Base-by-base conservation (phyloP, 2,113 vertebrate genomes). In the Marmota monax region DNA sequence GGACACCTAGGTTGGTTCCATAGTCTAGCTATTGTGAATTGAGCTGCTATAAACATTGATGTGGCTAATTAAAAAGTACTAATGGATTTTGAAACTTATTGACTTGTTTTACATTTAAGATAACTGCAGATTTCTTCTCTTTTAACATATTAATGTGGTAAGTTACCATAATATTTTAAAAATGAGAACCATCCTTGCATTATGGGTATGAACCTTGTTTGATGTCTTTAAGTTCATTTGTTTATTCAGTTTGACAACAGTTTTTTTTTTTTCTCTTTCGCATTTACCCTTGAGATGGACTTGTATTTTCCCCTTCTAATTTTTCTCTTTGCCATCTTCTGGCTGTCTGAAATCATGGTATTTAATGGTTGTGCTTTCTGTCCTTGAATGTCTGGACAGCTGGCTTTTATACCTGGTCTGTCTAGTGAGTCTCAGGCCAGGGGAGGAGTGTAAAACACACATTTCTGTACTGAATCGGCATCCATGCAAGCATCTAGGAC, bases 401-500 rank as follows among this genome's bases (percentile, higher is more conserved):
- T 2, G 58, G 27, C 4, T 17, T 14, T 8, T 9, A 5, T 18
- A 10, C 3, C 18, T n/a, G 16, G 7, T n/a, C 51, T 80, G 3
- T 7, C 25, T 3, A 18, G 48, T 4, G 23, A 11, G 18, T 16
- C 1, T 12, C 48, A 42, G 48, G 84, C 0, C 1, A 1, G 23
- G 37, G 45, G 45, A 16, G 29, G 22, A 18, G 34, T n/a, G 65
- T 23, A 32, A 45, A 34, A 23, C 5, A 10, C 23, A 17, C 7
- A 2, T 39, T 34, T 34, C 23, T 61, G 23, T 13, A 0, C 27
- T 27, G 70, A 11, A 12, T 16, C 61, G 0, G 0, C 16, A 14
- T 39, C 12, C 7, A 1, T 0, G 12, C n/a, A 9, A 7, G 22
- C 0, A 0, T 76, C 16, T 20, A 16, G 73, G 72, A 29, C 12